A percentile compares a stretch with the other conserved stretches of the same genome.
These are phyloP conservation scores for Syncerus caffer DNA, from an alignment of 2,797 vertebrate species.

Conservation along the genomic window DNA sequence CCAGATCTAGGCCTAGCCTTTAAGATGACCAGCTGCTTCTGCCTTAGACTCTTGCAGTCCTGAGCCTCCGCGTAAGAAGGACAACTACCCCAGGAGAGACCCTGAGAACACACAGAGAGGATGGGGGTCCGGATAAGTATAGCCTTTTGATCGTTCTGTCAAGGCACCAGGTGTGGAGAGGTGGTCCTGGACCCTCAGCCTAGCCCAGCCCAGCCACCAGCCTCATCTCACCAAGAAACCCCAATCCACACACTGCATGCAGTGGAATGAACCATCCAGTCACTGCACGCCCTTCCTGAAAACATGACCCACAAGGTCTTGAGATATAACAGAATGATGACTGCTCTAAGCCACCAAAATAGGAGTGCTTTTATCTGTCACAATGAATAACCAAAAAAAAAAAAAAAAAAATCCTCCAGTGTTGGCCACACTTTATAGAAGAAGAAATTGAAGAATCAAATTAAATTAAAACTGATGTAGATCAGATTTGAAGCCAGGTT, in stretches of 20 bases:
- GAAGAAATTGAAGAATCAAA: background rate
- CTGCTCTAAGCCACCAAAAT: background rate
- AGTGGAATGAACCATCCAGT: background rate
- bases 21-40: background rate
- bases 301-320: background rate
- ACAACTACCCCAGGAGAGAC: background rate
- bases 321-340: background rate
- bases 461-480: background rate
- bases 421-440: background rate
- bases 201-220: background rate
- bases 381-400: background rate
- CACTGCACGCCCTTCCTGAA: background rate
- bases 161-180: background rate
- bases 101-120: background rate
- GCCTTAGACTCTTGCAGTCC: background rate
- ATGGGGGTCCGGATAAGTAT: rapidly evolving
- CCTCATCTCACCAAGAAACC: background rate
- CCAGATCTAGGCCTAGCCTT: background rate
- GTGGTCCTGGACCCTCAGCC: background rate
- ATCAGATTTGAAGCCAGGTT: background rate
- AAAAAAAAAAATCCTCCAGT: background rate
- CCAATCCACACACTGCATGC: rapidly evolving
- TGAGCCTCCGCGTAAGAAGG: background rate
- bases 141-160: background rate
- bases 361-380: background rate